Base-by-base conservation (phyloP, 2,888 invertebrate genomes). In the Dryadula phaetusa region DNA sequence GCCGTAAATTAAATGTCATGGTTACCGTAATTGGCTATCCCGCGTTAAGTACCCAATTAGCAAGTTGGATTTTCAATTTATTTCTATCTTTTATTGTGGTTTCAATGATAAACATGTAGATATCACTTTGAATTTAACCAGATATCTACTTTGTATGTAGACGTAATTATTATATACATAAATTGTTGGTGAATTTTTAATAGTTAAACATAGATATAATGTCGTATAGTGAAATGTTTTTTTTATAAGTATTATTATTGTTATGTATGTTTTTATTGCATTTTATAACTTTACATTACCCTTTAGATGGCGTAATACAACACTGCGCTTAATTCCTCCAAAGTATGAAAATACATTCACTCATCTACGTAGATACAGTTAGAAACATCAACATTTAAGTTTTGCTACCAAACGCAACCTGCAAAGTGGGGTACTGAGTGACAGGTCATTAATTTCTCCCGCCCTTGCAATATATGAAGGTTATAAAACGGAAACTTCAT, bases 21-120 rank as follows among this genome's bases (percentile, higher is more conserved):
- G 67, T 68, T 60, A 69, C 66, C 52, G 72, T 77, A 77, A 78
- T 78, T 78, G 78, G 70, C 77, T 76, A 75, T 76, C 72, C 67
- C 69, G 67, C 64, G 69, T 65, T 75, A 76, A 75, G 74, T 71
- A 75, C 74, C 73, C 75, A 77, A 78, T 78, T 77, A 76, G 70
- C 70, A 52, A 60, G 54, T 66, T 62, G 47, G 66, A 40, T 61
- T 63, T 68, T 70, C 66, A 70, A 70, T 69, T 69, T 61, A 68
- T 61, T 60, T 32, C 14, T 32, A 46, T 46, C 44, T 56, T 34
- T 63, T 40, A 44, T 60, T 44, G 10, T 12, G n/a, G 6, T 58
- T 37, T 52, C 3, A 28, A 28, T 52, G n/a, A 28, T 52, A 28
- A 28, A 28, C 28, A 52, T 8, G 49, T 8, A 4, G 4, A 16